Evolutionary conservation across 2,797 vertebrate species (phyloP).

Genomic region (Sebastes itinus): DNA sequence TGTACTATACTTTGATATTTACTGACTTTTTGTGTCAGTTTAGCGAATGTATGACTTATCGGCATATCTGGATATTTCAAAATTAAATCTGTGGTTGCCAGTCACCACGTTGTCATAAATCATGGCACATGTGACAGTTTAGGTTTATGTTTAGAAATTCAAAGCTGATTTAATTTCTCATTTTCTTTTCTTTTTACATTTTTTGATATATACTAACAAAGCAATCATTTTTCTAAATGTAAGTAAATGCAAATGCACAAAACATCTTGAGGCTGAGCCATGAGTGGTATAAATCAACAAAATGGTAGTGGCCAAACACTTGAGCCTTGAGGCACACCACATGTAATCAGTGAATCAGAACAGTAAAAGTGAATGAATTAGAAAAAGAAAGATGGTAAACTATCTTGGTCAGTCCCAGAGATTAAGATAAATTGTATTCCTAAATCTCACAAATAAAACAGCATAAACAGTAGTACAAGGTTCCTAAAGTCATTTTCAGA

Average conservation of each 20-base stretch:
- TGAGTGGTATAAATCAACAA: not conserved
- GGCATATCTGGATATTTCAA: not conserved
- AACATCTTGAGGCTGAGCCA: not conserved
- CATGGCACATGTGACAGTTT: not conserved
- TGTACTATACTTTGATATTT: not conserved
- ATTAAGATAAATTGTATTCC: not conserved
- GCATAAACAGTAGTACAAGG: not conserved
- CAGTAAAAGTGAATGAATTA: not conserved
- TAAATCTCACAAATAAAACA: not conserved
- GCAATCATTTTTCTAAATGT: not conserved
- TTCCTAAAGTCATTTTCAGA: not conserved
- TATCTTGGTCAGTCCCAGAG: not conserved
- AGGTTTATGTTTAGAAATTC: not conserved
- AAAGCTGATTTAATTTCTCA: not conserved
- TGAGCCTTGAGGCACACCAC: not conserved
- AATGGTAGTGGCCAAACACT: not conserved
- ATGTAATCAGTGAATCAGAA: not conserved
- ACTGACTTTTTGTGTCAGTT: not conserved
- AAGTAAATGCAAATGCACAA: not conserved
- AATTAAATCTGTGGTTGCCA: not conserved
- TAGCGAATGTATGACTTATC: not conserved
- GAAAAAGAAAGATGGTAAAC: not conserved
- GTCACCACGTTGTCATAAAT: not conserved
- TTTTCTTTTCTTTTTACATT: not conserved
- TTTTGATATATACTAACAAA: slow-evolving; percentile 9